Evolutionary conservation across 2,797 vertebrate genomes (phyloP).

Genomic region (Cichlasoma orientale): DNA sequence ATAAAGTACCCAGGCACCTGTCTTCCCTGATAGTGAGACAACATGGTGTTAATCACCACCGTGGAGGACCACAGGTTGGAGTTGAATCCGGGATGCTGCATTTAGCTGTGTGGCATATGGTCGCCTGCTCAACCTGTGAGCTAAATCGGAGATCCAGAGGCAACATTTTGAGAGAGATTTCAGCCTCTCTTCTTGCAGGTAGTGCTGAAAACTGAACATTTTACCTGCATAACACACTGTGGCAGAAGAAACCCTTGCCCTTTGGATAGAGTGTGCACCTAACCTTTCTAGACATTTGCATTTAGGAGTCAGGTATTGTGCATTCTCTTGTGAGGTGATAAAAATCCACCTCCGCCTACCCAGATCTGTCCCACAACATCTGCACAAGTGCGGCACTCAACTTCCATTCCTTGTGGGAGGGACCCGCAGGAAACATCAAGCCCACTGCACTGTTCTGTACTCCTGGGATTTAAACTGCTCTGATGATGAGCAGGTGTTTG

Average conservation of each 20-base stretch:
- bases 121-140: not conserved
- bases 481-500: conserved; percentile 9
- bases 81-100: not conserved
- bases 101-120: not conserved
- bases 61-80: too few species aligned
- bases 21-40: not conserved
- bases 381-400: not conserved
- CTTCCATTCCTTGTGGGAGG: not conserved
- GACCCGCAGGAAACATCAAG: not conserved
- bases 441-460: not conserved
- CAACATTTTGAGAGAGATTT: not conserved
- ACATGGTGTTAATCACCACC: not conserved
- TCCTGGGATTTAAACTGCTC: not conserved
- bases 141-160: not conserved
- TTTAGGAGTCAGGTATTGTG: not conserved
- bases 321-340: not conserved
- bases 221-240: not conserved
- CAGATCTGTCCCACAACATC: not conserved
- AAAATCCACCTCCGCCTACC: not conserved
- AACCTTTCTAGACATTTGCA: not conserved
- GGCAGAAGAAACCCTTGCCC: not conserved
- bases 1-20: not conserved
- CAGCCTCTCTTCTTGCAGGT: not conserved
- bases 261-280: not conserved
- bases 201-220: not conserved